These are phyloP conservation scores for Drosophila ezoana DNA, from an alignment of 2,888 invertebrate genomes.

Conservation along the genomic window DNA sequence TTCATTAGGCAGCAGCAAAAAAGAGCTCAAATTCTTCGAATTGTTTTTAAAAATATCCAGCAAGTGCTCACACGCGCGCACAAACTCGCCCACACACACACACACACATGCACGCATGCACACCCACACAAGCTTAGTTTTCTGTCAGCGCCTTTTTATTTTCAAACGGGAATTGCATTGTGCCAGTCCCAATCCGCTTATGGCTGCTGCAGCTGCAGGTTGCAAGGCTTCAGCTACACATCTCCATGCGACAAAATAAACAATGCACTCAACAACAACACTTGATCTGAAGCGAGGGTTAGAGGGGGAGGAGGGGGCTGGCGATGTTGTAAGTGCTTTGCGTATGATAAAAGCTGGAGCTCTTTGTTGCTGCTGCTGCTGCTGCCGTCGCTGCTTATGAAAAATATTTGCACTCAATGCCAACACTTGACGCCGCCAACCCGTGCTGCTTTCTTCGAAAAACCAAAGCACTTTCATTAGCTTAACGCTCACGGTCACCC, in stretches of 20 bases:
- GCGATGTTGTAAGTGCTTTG: constrained; percentile 50
- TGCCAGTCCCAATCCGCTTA: constrained; percentile 75
- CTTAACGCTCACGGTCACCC: constrained; percentile 64
- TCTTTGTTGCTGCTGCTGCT: constrained; percentile 34
- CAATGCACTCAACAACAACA: constrained; percentile 61
- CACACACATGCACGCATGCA: constrained; percentile 1
- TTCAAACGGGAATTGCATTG: constrained; percentile 69
- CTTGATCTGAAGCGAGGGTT: background rate
- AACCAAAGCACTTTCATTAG: constrained; percentile 75
- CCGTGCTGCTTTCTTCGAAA: constrained; percentile 41
- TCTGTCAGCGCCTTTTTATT: constrained; percentile 61
- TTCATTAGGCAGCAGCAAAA: constrained; percentile 52
- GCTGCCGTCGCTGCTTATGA: constrained; percentile 33
- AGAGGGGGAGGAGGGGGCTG: background rate
- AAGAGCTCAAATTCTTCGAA: constrained; percentile 57
- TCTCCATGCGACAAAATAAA: constrained; percentile 46
- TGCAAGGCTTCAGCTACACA: constrained; percentile 21
- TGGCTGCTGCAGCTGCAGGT: constrained; percentile 32
- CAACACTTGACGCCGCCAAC: constrained; percentile 48
- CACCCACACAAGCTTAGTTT: constrained; percentile 29
- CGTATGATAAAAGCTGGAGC: constrained; percentile 70
- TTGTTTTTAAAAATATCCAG: constrained; percentile 57
- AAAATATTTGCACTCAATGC: constrained; percentile 44
- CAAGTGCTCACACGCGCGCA: constrained; percentile 1
- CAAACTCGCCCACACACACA: background rate